phyloP scores from a whole-genome alignment of 2,888 invertebrate genomes.

The Plagiodera versicolora region DNA sequence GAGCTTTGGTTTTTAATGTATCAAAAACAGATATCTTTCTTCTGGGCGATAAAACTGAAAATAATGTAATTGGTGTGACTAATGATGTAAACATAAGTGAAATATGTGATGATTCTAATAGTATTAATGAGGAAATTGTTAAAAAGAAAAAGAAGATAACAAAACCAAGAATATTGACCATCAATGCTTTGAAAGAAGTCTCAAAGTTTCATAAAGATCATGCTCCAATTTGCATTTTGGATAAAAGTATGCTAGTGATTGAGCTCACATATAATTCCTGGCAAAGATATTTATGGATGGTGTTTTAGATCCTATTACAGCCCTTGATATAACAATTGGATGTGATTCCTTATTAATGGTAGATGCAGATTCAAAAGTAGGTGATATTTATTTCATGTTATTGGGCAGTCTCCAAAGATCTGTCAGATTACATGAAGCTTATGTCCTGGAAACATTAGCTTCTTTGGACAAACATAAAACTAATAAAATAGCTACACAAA shows the following conservation, averaged over 20 bases:
- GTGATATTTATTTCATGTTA: slow-evolving; percentile 70
- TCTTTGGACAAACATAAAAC: slow-evolving; percentile 47
- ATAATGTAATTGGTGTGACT: slow-evolving; percentile 55
- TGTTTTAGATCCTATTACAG: slow-evolving; percentile 49
- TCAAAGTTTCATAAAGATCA: slow-evolving; percentile 58
- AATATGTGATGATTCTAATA: slow-evolving; percentile 43
- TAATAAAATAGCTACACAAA: slow-evolving; percentile 56
- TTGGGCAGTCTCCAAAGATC: slow-evolving; percentile 76
- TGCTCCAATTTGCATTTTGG: slow-evolving; percentile 63
- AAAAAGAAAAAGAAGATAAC: slow-evolving; percentile 43
- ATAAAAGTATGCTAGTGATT: slow-evolving; percentile 60
- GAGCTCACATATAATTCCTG: too few species aligned
- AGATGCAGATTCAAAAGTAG: slow-evolving; percentile 64
- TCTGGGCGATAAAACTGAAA: slow-evolving; percentile 61
- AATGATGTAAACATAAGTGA: slow-evolving; percentile 61
- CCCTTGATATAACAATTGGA: slow-evolving; percentile 64
- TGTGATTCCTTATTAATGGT: slow-evolving; percentile 75
- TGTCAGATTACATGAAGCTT: slow-evolving; percentile 63
- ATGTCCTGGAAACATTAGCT: slow-evolving; percentile 11
- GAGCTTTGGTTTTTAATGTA: slow-evolving; percentile 64
- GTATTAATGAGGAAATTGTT: slow-evolving; percentile 38
- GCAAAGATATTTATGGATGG: too few species aligned
- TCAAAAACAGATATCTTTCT: slow-evolving; percentile 67
- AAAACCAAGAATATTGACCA: slow-evolving; percentile 59
- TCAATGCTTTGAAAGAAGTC: slow-evolving; percentile 64